Evolutionary conservation across 2,797 vertebrate genomes (phyloP).

Genomic region (Anguilla pacifica): DNA sequence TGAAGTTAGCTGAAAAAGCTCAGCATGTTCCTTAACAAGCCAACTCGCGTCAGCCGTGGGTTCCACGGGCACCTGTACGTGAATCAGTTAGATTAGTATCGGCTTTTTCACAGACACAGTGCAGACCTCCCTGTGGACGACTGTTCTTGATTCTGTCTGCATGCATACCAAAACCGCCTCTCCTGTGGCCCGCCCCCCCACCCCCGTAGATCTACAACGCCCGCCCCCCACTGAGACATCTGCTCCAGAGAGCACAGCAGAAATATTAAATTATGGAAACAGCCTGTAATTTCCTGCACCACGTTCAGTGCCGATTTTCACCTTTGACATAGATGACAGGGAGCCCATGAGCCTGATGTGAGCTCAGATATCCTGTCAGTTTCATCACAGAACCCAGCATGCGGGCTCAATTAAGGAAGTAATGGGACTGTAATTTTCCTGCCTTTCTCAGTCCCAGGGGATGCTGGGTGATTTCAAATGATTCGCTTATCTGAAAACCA

Average conservation of each 20-base stretch:
- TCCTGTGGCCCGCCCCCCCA: not conserved
- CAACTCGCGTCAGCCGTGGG: too few relatives aligned
- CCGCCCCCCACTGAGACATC: conserved; percentile 6
- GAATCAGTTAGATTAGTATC: not conserved
- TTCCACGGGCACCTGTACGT: not conserved
- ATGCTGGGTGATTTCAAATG: conserved; percentile 29
- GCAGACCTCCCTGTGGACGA: conserved; percentile 19
- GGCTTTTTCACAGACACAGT: not conserved
- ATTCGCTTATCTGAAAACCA: conserved; percentile 9
- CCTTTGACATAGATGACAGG: conserved; percentile 16
- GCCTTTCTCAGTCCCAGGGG: conserved; percentile 14
- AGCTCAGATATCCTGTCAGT: conserved; percentile 17
- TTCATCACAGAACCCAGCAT: conserved; percentile 43
- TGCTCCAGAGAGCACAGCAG: conserved; percentile 36
- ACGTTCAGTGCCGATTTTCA: conserved; percentile 32
- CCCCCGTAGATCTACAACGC: too few relatives aligned
- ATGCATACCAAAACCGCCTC: not conserved
- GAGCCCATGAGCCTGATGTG: not conserved
- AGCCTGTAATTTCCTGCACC: conserved; percentile 34
- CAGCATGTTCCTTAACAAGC: not conserved
- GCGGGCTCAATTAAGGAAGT: conserved; percentile 52
- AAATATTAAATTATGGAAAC: conserved; percentile 47
- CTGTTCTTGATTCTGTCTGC: conserved; percentile 15
- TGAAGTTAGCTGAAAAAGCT: not conserved
- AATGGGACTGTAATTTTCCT: conserved; percentile 46